Base-by-base conservation (phyloP, 2,113 vertebrate species). In the Lontra canadensis region DNA sequence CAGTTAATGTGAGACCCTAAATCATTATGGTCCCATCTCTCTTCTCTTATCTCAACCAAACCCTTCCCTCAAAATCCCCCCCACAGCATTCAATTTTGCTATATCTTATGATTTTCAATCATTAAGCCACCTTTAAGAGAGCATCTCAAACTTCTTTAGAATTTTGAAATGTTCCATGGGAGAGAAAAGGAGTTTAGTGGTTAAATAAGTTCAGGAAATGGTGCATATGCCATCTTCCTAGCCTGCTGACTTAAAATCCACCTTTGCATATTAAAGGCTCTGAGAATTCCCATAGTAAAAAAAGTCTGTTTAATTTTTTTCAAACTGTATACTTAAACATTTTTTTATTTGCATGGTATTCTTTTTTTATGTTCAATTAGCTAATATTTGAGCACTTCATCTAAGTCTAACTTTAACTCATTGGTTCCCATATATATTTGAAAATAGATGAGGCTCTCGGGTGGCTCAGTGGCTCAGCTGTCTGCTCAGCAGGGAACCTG, bases 11-110 rank as follows among this genome's bases (percentile, higher is more conserved):
- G 63, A 93, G 59, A 82, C 82, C 92, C 88, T 83, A 97, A 98
- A 97, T 96, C 98, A 78, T 96, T 96, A 91, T 97, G 74, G 91
- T 98, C 94, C 82, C 87, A 91, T 97, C 55, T 97, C 23, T 87
- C 89, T 89, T 93, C 59, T 39, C 95, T 96, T 96, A 97, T 61
- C 52, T 15, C 36, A 74, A n/a, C 95, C 91, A 97, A 23, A 57
- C 4, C 18, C 36, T 74, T 57, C 25, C 7, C 36, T 49, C 87
- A 1, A 71, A 88, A 67, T 74, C n/a, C 8, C 23, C 11, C 11
- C 36, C 26, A 44, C 36, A 74, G 20, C 44, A 57, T 65, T 96
- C 76, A n/a, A 1, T 82, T 92, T 96, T 88, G 36, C 39, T 78
- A 9, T 84, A 84, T 36, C 52, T 85, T 71, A 79, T 39, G 23